A percentile compares a stretch with the other conserved stretches of the same genome.
Evolutionary conservation across 2,888 invertebrate genomes (phyloP).

Genomic region (Carterocephalus palaemon): DNA sequence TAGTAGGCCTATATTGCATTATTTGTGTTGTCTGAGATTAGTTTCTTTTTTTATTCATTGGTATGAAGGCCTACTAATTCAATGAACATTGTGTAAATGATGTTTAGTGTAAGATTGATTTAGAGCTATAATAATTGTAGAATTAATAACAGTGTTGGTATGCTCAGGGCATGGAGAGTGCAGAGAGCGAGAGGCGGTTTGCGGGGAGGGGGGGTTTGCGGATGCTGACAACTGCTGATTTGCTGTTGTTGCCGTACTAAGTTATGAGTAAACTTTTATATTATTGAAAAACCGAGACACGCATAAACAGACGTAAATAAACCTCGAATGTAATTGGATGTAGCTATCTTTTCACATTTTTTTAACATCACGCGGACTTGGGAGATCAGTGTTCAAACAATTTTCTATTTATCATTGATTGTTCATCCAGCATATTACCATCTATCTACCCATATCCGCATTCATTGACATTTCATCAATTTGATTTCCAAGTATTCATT

Average conservation of each 20-base stretch:
- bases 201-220: slow-evolving; percentile 70
- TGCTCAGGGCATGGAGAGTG: slow-evolving; percentile 75
- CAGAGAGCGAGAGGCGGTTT: slow-evolving; percentile 71
- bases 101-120: slow-evolving; percentile 16
- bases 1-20: slow-evolving; percentile 26
- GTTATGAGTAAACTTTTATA: slow-evolving; percentile 77
- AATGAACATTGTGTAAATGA: slow-evolving; percentile 3
- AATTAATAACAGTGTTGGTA: slow-evolving; percentile 73
- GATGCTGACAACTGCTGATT: slow-evolving; percentile 77
- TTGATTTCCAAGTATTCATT: neutral
- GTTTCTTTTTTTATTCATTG: neutral
- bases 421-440: no score
- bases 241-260: slow-evolving; percentile 76
- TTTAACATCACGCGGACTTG: slow-evolving; percentile 8
- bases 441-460: slow-evolving; percentile 20
- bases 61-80: neutral
- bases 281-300: slow-evolving; percentile 68
- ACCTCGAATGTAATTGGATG: neutral
- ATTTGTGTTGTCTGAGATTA: slow-evolving; percentile 1
- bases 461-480: neutral
- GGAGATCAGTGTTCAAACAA: slow-evolving; percentile 2
- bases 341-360: neutral
- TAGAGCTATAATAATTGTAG: slow-evolving; percentile 24
- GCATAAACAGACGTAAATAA: slow-evolving; percentile 40
- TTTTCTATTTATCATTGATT: no score